These are phyloP conservation scores for Acropternis orthonyx DNA, from an alignment of 2,797 vertebrate species.

Conservation along the genomic window DNA sequence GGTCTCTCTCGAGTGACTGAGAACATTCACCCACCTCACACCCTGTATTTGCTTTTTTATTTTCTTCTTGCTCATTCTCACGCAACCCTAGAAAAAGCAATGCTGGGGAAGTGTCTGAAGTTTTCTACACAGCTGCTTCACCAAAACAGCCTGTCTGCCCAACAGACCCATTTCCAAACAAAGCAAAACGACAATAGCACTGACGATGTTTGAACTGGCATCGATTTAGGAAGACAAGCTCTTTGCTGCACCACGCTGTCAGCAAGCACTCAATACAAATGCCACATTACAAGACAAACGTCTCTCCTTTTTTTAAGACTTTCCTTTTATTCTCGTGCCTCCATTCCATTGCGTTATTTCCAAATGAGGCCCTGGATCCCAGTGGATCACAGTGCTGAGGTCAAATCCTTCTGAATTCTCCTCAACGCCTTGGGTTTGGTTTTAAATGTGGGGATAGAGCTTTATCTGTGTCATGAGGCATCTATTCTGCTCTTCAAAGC, in stretches of 20 bases:
- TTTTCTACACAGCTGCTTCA: neutral
- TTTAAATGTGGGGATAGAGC: neutral
- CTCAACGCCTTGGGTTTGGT: neutral
- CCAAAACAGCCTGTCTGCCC: neutral
- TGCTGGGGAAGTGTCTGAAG: neutral
- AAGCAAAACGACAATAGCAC: conserved; percentile 48
- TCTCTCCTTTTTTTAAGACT: neutral
- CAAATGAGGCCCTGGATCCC: neutral
- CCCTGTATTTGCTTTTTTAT: neutral
- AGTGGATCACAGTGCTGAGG: neutral
- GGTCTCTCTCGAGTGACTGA: neutral
- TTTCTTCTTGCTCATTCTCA: neutral
- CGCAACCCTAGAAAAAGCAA: conserved; percentile 2
- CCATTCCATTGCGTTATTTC: fast-evolving
- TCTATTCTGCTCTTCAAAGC: neutral
- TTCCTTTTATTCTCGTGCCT: neutral
- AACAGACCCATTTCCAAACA: conserved; percentile 55
- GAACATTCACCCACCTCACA: neutral
- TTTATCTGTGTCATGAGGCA: neutral
- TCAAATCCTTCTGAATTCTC: neutral
- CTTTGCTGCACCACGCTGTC: conserved; percentile 36
- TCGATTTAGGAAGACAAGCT: conserved; percentile 5
- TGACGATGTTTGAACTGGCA: conserved; percentile 55
- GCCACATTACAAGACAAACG: conserved; percentile 13
- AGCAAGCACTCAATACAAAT: conserved; percentile 27